phyloP scores from a whole-genome alignment of 2,797 vertebrate genomes.

The Neostethus bicornis region DNA sequence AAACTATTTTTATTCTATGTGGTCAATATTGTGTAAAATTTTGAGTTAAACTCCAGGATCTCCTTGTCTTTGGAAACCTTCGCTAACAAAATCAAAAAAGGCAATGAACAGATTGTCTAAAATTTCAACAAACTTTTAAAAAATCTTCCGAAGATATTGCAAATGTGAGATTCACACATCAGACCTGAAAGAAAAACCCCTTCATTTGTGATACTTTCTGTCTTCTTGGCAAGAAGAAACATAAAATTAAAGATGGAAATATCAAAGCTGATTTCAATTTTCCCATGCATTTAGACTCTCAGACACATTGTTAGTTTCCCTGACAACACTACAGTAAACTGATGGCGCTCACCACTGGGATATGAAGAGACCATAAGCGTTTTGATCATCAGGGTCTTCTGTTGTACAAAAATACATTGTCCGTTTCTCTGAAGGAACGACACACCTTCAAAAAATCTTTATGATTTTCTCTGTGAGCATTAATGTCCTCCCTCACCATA shows the following conservation, averaged over 20 bases:
- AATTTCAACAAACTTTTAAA: not conserved
- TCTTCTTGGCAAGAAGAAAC: not conserved
- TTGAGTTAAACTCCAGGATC: not conserved
- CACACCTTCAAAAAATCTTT: conserved; percentile 26
- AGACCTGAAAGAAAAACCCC: not conserved
- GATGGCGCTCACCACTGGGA: conserved; percentile 27
- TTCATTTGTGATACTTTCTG: not conserved
- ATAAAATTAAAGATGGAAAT: conserved; percentile 13
- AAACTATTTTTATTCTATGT: no score
- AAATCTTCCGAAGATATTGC: not conserved
- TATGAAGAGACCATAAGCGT: conserved; percentile 33
- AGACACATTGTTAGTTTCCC: conserved; percentile 36
- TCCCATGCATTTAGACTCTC: conserved; percentile 21
- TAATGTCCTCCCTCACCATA: conserved; percentile 14
- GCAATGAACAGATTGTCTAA: not conserved
- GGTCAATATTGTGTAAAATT: not conserved
- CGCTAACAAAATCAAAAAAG: not conserved
- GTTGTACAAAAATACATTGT: conserved; percentile 13
- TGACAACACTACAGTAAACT: conserved; percentile 53
- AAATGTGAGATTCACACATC: not conserved
- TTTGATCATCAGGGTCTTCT: conserved; percentile 39
- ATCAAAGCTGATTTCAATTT: conserved; percentile 6
- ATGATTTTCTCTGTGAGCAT: conserved; percentile 14
- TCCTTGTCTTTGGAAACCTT: not conserved
- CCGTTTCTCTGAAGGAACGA: conserved; percentile 15